Base-by-base conservation (phyloP, 1,140 invertebrate genomes). In the Drosophila guanche region DNA sequence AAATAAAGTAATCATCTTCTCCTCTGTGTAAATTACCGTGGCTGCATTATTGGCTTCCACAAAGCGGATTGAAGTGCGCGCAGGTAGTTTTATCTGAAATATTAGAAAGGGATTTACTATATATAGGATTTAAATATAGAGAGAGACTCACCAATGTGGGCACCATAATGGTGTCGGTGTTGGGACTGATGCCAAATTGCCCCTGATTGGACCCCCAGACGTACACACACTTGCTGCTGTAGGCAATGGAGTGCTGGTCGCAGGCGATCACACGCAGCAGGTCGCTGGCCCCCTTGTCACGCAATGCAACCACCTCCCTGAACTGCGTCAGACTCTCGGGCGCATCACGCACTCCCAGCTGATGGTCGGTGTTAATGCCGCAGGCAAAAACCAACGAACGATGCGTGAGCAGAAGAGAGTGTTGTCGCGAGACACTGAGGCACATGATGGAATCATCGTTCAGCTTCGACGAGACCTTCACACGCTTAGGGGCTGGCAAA, bases 191-290 rank as follows among this genome's bases (percentile, higher is more conserved):
- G 73, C 95, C 95, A 51, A 96, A 91, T 90, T 96, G 95, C 23
- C 95, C 95, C 60, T 93, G 94, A 92, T 96, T 95, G 5, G 95
- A 91, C 29, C 95, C 95, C 93, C 94, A 95, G 2, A 95, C 23
- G 83, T 78, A 80, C 27, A 95, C 80, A 52, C 90, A 89, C 52
- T 92, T 90, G 14, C 78, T 61, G 25, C 92, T 93, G 90, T 94
- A 95, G 3, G 95, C 92, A 6, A 95, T 93, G 16, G 95, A 94
- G 90, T 96, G 95, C 83, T 94, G 81, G 94, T 67, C 91, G 46
- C 92, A 91, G 14, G 93, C 94, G 48, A 91, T 89, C 5, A 91
- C 89, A 10, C 69, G 61, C 40, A 63, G 2, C 20, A 91, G 51
- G 3, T 59, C 67, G 8, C 25, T 69, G 5, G 76, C 81, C 45